These are phyloP conservation scores for Orientallactaga bullata DNA, from an alignment of 2,113 vertebrate genomes.

Conservation along the genomic window DNA sequence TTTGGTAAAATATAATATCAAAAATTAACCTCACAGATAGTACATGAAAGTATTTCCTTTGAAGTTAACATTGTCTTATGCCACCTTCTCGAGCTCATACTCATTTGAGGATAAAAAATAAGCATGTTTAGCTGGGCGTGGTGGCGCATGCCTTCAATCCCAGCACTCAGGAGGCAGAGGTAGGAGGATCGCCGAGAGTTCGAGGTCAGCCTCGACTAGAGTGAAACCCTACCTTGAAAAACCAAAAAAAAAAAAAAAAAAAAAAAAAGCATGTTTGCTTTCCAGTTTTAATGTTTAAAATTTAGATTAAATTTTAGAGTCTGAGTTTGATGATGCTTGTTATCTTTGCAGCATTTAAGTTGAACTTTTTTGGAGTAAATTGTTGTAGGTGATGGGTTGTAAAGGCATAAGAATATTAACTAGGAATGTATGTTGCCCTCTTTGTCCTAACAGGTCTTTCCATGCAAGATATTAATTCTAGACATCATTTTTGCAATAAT, in stretches of 20 bases:
- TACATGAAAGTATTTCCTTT: background rate
- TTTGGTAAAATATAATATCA: background rate
- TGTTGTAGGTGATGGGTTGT: background rate
- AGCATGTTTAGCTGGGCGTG: no score
- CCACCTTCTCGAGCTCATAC: background rate
- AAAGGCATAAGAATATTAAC: background rate
- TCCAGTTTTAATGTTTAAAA: slow-evolving; percentile 5
- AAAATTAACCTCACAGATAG: background rate
- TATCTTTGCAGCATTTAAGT: background rate
- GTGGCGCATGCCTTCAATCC: no score
- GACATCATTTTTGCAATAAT: background rate
- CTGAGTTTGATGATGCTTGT: background rate
- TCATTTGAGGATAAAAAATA: background rate
- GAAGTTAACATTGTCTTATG: background rate
- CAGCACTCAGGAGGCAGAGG: no score
- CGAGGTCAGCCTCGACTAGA: no score
- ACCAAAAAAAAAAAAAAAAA: no score
- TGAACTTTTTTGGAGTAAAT: slow-evolving; percentile 21
- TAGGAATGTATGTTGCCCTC: background rate
- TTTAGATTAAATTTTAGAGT: background rate
- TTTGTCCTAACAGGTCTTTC: background rate
- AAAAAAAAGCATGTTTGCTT: background rate
- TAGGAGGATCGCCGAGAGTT: no score
- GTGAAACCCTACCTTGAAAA: no score
- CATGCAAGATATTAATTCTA: background rate